Base-by-base conservation (phyloP, 2,797 vertebrate species). In the Sebastes elongatus region DNA sequence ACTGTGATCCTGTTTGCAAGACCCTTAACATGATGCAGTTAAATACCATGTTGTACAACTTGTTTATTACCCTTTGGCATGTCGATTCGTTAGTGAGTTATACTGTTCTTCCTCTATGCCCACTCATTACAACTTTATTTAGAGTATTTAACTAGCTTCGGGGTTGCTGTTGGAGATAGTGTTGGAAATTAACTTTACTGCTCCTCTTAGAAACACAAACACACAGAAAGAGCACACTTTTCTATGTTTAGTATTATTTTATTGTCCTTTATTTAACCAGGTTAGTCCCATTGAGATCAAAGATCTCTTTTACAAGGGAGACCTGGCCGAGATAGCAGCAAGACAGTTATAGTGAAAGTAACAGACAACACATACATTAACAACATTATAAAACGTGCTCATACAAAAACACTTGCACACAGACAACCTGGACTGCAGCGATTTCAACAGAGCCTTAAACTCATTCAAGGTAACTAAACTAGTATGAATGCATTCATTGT, bases 401-500 rank as follows among this genome's bases (percentile, higher is more conserved):
- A 42, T 16, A 42, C 38, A 42, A 42, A 42, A 42, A 42, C 38
- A 42, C 2, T 16, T 16, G 14, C 38, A 42, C 0, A 42, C 38
- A 42, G 38, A 42, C 6, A 42, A 42, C 38, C 6, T 42, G 14
- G 38, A 42, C 38, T 42, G 38, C 38, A 42, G 38, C 38, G 38
- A 42, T 42, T 42, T 42, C 14, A 42, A 0, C 14, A 42, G 38
- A 42, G 38, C 38, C 14, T 42, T 42, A 42, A 42, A 42, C 38
- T 42, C 38, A 42, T 42, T 42, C 38, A 42, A 42, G 6, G 14
- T 42, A 42, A 42, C 38, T 3, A 42, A 42, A 42, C 38, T 42
- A 42, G 38, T 46, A 23, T 80, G 56, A 82, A 71, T 83, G 64
- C 33, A 42, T 56, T 74, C 60, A 74, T 80, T 85, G 74, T 81